A percentile compares a stretch with the other conserved stretches of the same genome.
Conservation (phyloP, 2,888 invertebrate species). For the Sphaeridia pumilis region DNA sequence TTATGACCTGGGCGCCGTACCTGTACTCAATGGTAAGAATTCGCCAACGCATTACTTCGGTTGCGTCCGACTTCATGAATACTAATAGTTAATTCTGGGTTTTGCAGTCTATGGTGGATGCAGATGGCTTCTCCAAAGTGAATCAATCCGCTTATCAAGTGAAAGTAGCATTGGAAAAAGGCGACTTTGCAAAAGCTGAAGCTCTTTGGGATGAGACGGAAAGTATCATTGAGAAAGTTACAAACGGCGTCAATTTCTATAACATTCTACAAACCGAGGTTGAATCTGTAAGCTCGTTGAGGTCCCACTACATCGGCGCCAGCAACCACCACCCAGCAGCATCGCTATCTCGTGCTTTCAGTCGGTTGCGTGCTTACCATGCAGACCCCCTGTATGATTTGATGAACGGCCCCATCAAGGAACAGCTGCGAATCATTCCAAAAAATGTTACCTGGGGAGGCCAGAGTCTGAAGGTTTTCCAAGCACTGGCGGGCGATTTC, state of each 20-base stretch:
- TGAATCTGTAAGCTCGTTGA: neutral
- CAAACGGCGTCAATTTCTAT: slow-evolving; percentile 63
- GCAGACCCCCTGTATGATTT: slow-evolving; percentile 41
- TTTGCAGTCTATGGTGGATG: slow-evolving; percentile 51
- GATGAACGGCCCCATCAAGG: slow-evolving; percentile 61
- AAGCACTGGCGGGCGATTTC: slow-evolving; percentile 52
- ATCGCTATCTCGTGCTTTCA: slow-evolving; percentile 4
- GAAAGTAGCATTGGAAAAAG: slow-evolving; percentile 48
- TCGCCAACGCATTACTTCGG: neutral
- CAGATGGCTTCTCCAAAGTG: slow-evolving; percentile 51
- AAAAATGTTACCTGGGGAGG: slow-evolving; percentile 54
- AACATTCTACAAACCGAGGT: slow-evolving; percentile 52
- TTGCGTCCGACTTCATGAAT: neutral
- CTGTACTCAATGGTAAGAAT: slow-evolving; percentile 55
- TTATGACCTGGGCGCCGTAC: slow-evolving; percentile 69
- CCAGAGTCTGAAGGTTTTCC: slow-evolving; percentile 51
- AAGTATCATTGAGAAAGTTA: slow-evolving; percentile 48
- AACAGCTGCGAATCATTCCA: slow-evolving; percentile 52
- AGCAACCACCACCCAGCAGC: neutral
- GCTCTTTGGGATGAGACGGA: slow-evolving; percentile 55
- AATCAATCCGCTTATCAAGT: slow-evolving; percentile 48
- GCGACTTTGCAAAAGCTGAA: slow-evolving; percentile 51
- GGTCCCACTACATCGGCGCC: neutral
- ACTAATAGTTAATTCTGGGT: neutral
- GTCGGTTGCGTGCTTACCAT: slow-evolving; percentile 22